A percentile compares a stretch with the other conserved stretches of the same genome.
Conservation (phyloP, 2,888 invertebrate genomes). For the Saturnia japonica region DNA sequence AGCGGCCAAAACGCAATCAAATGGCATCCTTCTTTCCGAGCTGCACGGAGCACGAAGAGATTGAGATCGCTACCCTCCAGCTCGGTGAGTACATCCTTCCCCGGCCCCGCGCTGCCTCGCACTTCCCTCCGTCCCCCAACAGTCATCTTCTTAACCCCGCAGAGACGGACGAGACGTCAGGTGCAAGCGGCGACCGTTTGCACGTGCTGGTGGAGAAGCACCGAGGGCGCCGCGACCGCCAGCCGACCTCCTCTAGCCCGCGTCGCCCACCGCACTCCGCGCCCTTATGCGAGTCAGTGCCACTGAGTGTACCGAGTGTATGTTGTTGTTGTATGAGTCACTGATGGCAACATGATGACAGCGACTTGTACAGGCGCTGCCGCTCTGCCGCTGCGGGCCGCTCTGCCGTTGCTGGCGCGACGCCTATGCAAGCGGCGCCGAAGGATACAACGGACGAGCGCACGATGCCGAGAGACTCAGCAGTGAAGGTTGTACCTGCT, state of each 20-base stretch:
- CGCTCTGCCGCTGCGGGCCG: background rate
- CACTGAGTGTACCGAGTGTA: background rate
- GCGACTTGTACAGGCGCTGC: background rate
- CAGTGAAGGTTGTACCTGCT: background rate
- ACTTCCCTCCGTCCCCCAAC: background rate
- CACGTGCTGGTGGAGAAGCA: constrained; percentile 10
- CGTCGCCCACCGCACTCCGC: background rate
- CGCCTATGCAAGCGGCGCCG: background rate
- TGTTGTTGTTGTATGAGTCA: background rate
- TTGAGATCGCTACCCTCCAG: background rate
- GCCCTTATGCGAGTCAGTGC: background rate
- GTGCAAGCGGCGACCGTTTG: constrained; percentile 1
- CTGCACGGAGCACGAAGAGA: background rate
- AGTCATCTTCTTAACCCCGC: background rate
- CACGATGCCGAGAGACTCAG: background rate
- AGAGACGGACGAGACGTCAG: background rate
- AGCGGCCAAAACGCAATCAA: background rate
- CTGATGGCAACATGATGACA: background rate
- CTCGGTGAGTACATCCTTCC: background rate
- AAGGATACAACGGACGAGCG: background rate
- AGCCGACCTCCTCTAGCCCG: background rate
- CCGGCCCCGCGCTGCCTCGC: background rate
- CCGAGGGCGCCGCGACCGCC: constrained; percentile 3
- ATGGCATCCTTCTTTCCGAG: background rate
- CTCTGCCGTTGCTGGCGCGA: background rate